Percentiles rank a stretch among this genome's conserved stretches.
Evolutionary conservation across 2,113 vertebrate species (phyloP).

Genomic region (Ophthalmolycus amberensis): DNA sequence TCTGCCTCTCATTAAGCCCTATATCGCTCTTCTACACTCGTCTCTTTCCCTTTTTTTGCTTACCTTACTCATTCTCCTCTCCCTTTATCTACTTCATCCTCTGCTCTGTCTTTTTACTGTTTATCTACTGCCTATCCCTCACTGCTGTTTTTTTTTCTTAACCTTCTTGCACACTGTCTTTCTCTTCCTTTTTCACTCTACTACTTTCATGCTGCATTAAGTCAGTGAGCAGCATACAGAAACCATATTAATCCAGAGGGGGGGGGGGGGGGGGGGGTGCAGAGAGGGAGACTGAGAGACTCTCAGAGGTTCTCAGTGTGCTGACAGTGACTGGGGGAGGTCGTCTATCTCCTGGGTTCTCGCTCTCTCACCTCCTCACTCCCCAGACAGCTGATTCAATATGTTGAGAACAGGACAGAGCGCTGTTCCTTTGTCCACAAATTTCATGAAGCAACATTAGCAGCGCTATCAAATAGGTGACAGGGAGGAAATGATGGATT

Average conservation of each 20-base stretch:
- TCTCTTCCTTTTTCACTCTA: constrained; percentile 26
- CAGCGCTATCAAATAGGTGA: constrained; percentile 66
- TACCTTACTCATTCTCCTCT: background rate
- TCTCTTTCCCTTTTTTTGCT: constrained; percentile 18
- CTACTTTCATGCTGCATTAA: constrained; percentile 68
- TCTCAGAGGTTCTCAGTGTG: constrained; percentile 43
- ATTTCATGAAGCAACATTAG: constrained; percentile 78
- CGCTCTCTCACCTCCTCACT: constrained; percentile 24
- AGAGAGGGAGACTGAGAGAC: constrained; percentile 33
- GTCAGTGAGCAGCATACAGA: constrained; percentile 55
- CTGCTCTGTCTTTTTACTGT: constrained; percentile 34
- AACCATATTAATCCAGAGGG: constrained; percentile 45
- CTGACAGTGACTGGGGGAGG: constrained; percentile 45
- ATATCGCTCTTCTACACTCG: constrained; percentile 43
- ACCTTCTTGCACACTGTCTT: constrained; percentile 12
- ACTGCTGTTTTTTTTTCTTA: constrained; percentile 20
- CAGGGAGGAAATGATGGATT: constrained; percentile 72
- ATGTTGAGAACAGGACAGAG: constrained; percentile 55
- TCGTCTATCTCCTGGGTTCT: constrained; percentile 64
- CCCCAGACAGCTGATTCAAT: constrained; percentile 70
- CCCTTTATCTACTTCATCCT: background rate
- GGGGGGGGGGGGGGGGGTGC: background rate
- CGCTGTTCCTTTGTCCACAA: constrained; percentile 70
- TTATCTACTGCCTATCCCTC: constrained; percentile 36
- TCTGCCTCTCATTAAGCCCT: constrained; percentile 60